These are phyloP conservation scores for Equus quagga DNA, from an alignment of 2,113 vertebrate genomes.

Conservation along the genomic window DNA sequence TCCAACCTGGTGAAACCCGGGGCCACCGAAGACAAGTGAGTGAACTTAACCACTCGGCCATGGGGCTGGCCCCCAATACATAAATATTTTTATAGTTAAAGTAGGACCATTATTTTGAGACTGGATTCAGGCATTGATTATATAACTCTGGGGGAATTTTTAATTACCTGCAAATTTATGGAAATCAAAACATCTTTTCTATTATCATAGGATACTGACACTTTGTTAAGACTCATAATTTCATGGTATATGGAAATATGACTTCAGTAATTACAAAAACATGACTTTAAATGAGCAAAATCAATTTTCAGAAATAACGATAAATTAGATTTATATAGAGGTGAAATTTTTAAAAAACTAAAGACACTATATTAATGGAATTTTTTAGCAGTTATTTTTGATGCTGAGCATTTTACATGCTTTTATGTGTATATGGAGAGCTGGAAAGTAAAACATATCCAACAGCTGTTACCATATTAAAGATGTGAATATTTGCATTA, in stretches of 20 bases:
- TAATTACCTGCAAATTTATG: background rate
- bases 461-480: background rate
- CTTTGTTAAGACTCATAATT: background rate
- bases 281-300: slow-evolving; percentile 19
- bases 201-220: background rate
- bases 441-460: background rate
- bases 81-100: background rate
- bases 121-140: background rate
- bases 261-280: slow-evolving; percentile 46
- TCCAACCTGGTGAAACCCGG: no score
- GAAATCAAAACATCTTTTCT: slow-evolving; percentile 35
- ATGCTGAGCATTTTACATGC: background rate
- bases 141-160: background rate
- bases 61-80: background rate
- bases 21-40: no score
- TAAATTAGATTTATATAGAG: background rate
- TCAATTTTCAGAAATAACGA: slow-evolving; percentile 36
- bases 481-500: background rate
- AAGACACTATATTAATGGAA: background rate
- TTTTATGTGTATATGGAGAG: background rate
- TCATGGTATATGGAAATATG: background rate
- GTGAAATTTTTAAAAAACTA: background rate
- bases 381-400: background rate
- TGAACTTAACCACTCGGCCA: no score
- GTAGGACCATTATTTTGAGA: background rate